Percentiles rank a stretch among this genome's conserved stretches.
phyloP scores from a whole-genome alignment of 2,113 vertebrate species.

The Spea bombifrons region DNA sequence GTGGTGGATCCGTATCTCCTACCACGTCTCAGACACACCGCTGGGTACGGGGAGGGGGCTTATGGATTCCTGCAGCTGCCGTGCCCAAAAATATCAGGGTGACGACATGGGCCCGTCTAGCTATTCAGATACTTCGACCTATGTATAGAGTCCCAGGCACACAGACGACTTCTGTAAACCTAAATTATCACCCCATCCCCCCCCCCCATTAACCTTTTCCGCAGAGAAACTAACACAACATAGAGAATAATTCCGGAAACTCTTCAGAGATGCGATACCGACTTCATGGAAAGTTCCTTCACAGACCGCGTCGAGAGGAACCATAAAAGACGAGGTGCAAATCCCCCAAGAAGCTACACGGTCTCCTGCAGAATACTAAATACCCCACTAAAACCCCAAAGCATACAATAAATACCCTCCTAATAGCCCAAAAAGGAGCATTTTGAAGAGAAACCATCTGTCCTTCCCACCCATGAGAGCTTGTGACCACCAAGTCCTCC shows the following conservation, averaged over 20 bases:
- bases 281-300: slow-evolving; percentile 34
- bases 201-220: background rate
- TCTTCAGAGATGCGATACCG: background rate
- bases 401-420: too few species aligned
- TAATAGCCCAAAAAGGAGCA: too few species aligned
- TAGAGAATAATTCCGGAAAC: background rate
- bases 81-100: slow-evolving; percentile 26
- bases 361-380: too few species aligned
- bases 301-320: slow-evolving; percentile 2
- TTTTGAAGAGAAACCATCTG: too few species aligned
- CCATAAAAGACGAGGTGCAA: background rate
- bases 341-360: too few species aligned
- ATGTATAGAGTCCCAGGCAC: slow-evolving; percentile 28
- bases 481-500: too few species aligned
- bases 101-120: slow-evolving; percentile 23
- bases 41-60: background rate
- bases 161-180: background rate
- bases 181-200: background rate
- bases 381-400: too few species aligned
- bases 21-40: background rate
- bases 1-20: background rate
- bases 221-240: background rate
- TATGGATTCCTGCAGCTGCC: slow-evolving; percentile 27
- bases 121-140: slow-evolving; percentile 20
- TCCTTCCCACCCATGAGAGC: too few species aligned